phyloP scores from a whole-genome alignment of 1,140 invertebrate genomes.

The Bacillus rossius region DNA sequence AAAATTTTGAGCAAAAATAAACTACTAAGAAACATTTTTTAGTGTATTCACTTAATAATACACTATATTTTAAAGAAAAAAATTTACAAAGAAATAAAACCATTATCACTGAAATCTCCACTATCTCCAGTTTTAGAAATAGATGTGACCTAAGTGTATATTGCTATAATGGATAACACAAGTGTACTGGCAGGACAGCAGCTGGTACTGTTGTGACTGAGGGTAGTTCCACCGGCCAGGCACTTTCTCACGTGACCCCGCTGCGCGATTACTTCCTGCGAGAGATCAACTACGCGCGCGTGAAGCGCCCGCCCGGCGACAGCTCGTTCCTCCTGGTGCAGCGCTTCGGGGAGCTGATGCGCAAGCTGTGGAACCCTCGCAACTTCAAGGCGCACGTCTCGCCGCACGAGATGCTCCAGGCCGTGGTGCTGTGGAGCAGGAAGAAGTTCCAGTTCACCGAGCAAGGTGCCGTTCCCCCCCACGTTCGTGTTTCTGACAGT shows the following conservation, averaged over 20 bases:
- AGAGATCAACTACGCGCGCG: conserved; percentile 85
- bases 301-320: conserved; percentile 90
- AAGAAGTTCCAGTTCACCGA: conserved; percentile 98
- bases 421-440: conserved; percentile 96
- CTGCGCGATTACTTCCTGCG: conserved; percentile 92
- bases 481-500: too few relatives aligned
- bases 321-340: conserved; percentile 89
- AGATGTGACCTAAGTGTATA: too few relatives aligned
- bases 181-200: too few relatives aligned
- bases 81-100: too few relatives aligned
- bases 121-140: too few relatives aligned
- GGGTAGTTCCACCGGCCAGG: conserved; percentile 49
- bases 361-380: conserved; percentile 98
- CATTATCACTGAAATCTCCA: too few relatives aligned
- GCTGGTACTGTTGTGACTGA: too few relatives aligned
- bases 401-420: conserved; percentile 99
- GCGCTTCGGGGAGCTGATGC: conserved; percentile 93
- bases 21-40: too few relatives aligned
- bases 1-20: too few relatives aligned
- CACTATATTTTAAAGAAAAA: too few relatives aligned
- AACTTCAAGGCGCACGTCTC: conserved; percentile 99
- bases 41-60: too few relatives aligned
- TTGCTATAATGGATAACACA: too few relatives aligned
- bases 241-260: conserved; percentile 90
- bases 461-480: conserved; percentile 87